Evolutionary conservation across 2,888 invertebrate genomes (phyloP).

Genomic region (Toxonevra muliebris): DNA sequence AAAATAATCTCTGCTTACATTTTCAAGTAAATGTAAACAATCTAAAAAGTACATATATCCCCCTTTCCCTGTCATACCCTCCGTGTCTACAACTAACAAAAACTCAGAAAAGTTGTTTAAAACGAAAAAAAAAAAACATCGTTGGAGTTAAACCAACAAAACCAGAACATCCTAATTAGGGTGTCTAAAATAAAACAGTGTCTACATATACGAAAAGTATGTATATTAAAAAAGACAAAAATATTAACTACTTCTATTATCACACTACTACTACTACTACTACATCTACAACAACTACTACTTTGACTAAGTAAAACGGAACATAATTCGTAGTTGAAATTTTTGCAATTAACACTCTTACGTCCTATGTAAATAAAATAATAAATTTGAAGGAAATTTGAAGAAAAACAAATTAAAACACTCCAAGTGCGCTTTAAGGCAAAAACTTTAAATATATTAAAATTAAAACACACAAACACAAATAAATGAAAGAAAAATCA

Average conservation of each 20-base stretch:
- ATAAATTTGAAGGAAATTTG: background rate
- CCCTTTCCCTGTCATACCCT: no score
- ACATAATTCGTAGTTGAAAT: no score
- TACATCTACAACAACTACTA: constrained; percentile 20
- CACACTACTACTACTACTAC: constrained; percentile 35
- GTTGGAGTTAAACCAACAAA: background rate
- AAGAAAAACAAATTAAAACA: background rate
- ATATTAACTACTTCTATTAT: constrained; percentile 4
- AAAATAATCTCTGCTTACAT: constrained; percentile 19
- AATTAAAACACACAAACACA: constrained; percentile 22
- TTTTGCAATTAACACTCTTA: no score
- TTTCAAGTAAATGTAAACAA: constrained; percentile 8
- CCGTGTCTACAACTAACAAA: no score
- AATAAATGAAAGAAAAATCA: constrained; percentile 38
- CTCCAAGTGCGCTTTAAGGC: constrained; percentile 26
- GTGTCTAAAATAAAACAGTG: background rate
- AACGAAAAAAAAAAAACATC: background rate
- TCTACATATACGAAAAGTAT: constrained; percentile 4
- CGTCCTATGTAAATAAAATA: no score
- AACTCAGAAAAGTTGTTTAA: background rate
- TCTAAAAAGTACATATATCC: background rate
- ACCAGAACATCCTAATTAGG: background rate
- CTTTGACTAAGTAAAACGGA: background rate
- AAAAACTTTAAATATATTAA: constrained; percentile 32
- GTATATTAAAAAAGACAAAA: background rate